Percentiles rank a stretch among this genome's conserved stretches.
Conservation (phyloP, 2,888 invertebrate species). For the Proisotoma minuta region DNA sequence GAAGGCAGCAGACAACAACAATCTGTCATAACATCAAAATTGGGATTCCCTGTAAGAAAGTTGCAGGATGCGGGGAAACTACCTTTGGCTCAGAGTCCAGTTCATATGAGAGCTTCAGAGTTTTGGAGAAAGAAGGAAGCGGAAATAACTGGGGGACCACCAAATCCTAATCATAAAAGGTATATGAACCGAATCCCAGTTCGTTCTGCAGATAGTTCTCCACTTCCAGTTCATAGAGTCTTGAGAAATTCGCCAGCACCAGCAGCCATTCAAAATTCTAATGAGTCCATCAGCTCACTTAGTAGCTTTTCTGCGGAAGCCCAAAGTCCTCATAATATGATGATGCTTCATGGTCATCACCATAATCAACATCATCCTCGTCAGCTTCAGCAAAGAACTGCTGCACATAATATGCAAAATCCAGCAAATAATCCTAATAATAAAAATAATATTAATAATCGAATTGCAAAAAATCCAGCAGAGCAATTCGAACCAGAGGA, state of each 20-base stretch:
- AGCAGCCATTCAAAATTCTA: slow-evolving; percentile 30
- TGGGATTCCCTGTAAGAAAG: slow-evolving; percentile 45
- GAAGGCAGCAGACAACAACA: slow-evolving; percentile 9
- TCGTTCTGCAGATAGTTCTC: slow-evolving; percentile 46
- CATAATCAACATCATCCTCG: not conserved
- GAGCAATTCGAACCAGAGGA: slow-evolving; percentile 11
- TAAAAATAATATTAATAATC: too few species aligned
- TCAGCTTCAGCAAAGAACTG: too few species aligned
- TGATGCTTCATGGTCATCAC: not conserved
- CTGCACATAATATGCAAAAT: too few species aligned
- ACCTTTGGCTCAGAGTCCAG: slow-evolving; percentile 38
- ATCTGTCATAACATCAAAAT: slow-evolving; percentile 41
- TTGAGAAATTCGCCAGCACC: slow-evolving; percentile 27
- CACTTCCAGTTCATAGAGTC: slow-evolving; percentile 39
- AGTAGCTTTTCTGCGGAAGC: slow-evolving; percentile 43
- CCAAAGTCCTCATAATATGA: slow-evolving; percentile 31
- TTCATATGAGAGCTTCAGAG: slow-evolving; percentile 46
- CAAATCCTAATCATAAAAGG: slow-evolving; percentile 22
- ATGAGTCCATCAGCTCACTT: slow-evolving; percentile 45
- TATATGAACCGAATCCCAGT: slow-evolving; percentile 39
- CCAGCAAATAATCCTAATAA: not conserved
- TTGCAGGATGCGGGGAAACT: slow-evolving; percentile 33
- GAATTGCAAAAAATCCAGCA: not conserved
- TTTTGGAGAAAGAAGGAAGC: slow-evolving; percentile 48
- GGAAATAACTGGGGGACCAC: slow-evolving; percentile 32